Evolutionary conservation across 2,888 invertebrate genomes (phyloP), one percentile per base, ranked within the genome.

Genomic region (Dicyrtomina minuta): DNA sequence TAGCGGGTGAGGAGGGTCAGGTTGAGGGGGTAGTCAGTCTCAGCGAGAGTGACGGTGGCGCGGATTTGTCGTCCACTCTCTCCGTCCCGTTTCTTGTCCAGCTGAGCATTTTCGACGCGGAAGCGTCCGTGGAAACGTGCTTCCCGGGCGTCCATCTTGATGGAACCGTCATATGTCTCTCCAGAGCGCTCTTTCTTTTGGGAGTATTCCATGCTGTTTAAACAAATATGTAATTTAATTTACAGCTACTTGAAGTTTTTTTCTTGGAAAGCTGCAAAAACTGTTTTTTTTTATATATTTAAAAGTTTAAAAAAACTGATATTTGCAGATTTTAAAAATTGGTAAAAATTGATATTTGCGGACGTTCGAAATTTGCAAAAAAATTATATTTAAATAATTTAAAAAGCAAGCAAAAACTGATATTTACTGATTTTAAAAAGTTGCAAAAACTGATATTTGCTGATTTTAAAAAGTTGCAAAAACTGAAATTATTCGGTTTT

Each of bases 61-160:
- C 70, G 41, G 60, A 78, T 26, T 62, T 72, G 61, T 12, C 77
- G 72, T 13, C 78, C 78, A 33, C 74, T 74, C 60, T 78, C 78
- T 2, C 74, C 73, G 39, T 75, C 72, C 10, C 76, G 72, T 46
- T 68, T 53, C n/a, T 70, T 66, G 53, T 70, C 67, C 22, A 76
- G 59, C 8, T 22, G 43, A 8, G 69, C 71, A 27, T 75, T 73
- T 17, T 76, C 77, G 10, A 76, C 60, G 15, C 68, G 72, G 76
- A 78, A 78, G 13, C 72, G 74, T 46, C 77, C 77, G 46, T 70
- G 62, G 53, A 75, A 72, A 6, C 44, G 59, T n/a, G 69, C 41
- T 3, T 43, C 44, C 2, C 68, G 67, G 2, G 70, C 66, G 22
- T 74, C 70, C 10, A 78, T 4, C 15, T 66, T 67, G 1, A 75